Conservation (phyloP, 2,888 invertebrate genomes). For the Cephonodes hylas region DNA sequence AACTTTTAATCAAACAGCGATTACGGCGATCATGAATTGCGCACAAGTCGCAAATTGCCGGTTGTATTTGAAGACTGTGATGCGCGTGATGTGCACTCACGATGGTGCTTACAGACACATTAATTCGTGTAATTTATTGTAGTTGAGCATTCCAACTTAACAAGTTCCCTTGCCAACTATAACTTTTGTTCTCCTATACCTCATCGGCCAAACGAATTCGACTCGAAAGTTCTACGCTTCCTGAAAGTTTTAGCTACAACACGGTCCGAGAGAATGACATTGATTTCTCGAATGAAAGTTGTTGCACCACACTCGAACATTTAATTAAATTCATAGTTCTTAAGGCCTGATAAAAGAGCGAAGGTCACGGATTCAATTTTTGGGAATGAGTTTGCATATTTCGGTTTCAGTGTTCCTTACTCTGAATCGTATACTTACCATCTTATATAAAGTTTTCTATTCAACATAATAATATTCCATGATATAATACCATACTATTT, state of each 20-base stretch:
- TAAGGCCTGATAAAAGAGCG: conserved; percentile 36
- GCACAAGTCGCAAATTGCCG: conserved; percentile 49
- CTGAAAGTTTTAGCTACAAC: conserved; percentile 21
- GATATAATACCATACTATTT: not conserved
- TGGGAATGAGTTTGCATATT: conserved; percentile 45
- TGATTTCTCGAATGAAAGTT: conserved; percentile 50
- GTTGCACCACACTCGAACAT: conserved; percentile 34
- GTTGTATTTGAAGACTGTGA: conserved; percentile 36
- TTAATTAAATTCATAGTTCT: conserved; percentile 40
- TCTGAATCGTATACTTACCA: not conserved
- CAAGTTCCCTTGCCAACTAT: conserved; percentile 19
- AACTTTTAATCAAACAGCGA: conserved; percentile 50
- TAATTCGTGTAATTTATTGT: conserved; percentile 57
- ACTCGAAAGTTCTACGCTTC: not conserved
- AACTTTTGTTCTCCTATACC: not conserved
- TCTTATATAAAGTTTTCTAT: not conserved
- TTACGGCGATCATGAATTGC: conserved; percentile 42
- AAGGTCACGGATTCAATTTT: conserved; percentile 52
- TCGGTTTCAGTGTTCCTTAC: conserved; percentile 20
- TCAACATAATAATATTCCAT: not conserved
- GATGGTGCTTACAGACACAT: conserved; percentile 53
- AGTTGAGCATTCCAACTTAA: conserved; percentile 31
- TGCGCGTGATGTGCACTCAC: conserved; percentile 48
- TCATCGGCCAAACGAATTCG: not conserved
- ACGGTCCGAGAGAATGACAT: conserved; percentile 35